phyloP scores from a whole-genome alignment of 2,888 invertebrate genomes.

The Hypercompe scribonia region DNA sequence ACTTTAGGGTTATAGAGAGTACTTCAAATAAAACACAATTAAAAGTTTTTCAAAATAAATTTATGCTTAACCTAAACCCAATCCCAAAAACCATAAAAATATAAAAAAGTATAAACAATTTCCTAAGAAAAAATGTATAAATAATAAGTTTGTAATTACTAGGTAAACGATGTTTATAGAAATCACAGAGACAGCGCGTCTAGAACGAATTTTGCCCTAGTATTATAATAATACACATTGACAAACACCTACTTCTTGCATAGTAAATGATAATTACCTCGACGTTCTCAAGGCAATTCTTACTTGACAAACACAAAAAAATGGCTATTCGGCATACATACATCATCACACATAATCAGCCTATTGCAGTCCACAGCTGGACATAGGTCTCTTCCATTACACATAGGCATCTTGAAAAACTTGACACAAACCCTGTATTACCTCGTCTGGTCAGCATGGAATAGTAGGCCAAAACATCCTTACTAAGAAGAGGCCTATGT shows the following conservation, averaged over 20 bases:
- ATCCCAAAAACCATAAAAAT: slow-evolving; percentile 46
- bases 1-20: too few relatives aligned
- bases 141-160: slow-evolving; percentile 30
- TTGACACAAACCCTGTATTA: too few relatives aligned
- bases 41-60: slow-evolving; percentile 29
- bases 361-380: too few relatives aligned
- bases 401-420: too few relatives aligned
- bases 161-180: slow-evolving; percentile 34
- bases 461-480: too few relatives aligned
- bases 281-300: neutral
- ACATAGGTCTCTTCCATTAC: too few relatives aligned
- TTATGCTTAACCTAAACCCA: slow-evolving; percentile 44
- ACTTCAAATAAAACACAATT: slow-evolving; percentile 21
- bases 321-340: too few relatives aligned
- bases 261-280: neutral
- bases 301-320: neutral
- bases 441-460: too few relatives aligned
- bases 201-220: slow-evolving; percentile 6
- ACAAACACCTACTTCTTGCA: neutral
- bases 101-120: slow-evolving; percentile 39
- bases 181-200: slow-evolving; percentile 48
- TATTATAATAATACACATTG: neutral
- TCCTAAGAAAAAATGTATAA: slow-evolving; percentile 29
- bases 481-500: too few relatives aligned
- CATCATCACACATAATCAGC: too few relatives aligned